Base-by-base conservation (phyloP, 1,140 invertebrate species). In the Cydia strobilella region DNA sequence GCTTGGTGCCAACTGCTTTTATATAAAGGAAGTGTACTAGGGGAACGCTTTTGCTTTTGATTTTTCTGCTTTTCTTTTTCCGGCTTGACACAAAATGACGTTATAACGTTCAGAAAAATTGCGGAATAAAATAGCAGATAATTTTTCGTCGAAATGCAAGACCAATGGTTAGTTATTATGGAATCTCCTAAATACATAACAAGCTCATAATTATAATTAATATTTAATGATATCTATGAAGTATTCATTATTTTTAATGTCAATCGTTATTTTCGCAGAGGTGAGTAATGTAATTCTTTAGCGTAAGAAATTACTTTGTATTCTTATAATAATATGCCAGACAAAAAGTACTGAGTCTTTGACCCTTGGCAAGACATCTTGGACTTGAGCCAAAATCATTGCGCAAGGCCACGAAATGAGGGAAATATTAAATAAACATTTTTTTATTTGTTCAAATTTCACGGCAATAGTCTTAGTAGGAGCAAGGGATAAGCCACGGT, bases 311-410 rank as follows among this genome's bases (percentile, higher is more conserved):
- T 59, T 23, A 59, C 54, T 59, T 59, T 23, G 23, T 59, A 59
- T 59, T 59, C 54, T 20, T 59, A 59, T 59, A 20, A 84, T 87
- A 90, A 86, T 89, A 87, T 81, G 81, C 85, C 80, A 79, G 78
- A 85, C 79, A 83, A 90, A 88, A 83, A 84, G 83, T 86, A 76
- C 80, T 76, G 81, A 86, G 89, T 86, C 89, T 92, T 90, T 89
- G 89, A 91, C 89, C 88, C 85, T 90, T 90, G 89, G 88, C 90
- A 86, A 78, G 83, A 82, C 79, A 82, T 78, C 81, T 90, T 90
- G 90, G 89, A 88, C 74, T 72, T 48, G 69, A 75, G 90, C 90
- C 90, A 92, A 90, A 84, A 83, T 80, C 80, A 81, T 84, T 88
- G 85, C 83, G 78, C 79, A 79, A 80, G 76, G 77, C 78, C 72